Conservation (phyloP, 2,888 invertebrate species). For the Cremastobaeus sp. region DNA sequence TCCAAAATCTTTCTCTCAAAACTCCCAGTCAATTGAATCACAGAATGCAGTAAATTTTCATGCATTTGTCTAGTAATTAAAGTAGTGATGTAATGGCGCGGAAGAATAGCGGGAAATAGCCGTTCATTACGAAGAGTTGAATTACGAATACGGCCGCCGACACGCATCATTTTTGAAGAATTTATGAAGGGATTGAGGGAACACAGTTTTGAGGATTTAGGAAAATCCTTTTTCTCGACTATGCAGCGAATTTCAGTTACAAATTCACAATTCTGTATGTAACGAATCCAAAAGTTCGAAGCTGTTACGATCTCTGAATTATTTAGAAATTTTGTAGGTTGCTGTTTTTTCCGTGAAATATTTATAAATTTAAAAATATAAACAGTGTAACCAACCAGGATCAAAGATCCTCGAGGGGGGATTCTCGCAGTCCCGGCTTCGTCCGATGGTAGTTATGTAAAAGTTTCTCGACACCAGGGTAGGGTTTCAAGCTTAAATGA, state of each 20-base stretch:
- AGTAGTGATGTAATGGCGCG: slow-evolving; percentile 13
- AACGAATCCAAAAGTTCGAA: slow-evolving; percentile 2
- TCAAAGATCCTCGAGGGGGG: too few species aligned
- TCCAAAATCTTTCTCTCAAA: slow-evolving; percentile 6
- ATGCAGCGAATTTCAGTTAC: background rate
- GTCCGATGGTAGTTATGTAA: too few species aligned
- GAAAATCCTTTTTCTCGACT: background rate
- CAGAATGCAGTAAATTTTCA: slow-evolving; percentile 21
- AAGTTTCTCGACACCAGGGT: too few species aligned
- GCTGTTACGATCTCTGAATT: background rate
- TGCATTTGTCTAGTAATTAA: slow-evolving; percentile 17
- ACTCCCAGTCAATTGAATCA: slow-evolving; percentile 4
- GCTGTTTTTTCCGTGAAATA: too few species aligned
- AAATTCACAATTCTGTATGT: slow-evolving; percentile 6
- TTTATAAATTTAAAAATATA: slow-evolving; percentile 3
- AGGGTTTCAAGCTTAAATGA: too few species aligned
- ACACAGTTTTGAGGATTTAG: background rate
- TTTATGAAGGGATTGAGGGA: slow-evolving; percentile 7
- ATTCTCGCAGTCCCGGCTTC: too few species aligned
- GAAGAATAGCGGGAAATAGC: slow-evolving; percentile 15
- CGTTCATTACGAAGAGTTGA: slow-evolving; percentile 1
- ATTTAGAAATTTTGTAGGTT: background rate
- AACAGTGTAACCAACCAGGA: too few species aligned
- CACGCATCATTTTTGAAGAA: slow-evolving; percentile 11
- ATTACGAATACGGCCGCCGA: slow-evolving; percentile 18